phyloP scores from a whole-genome alignment of 2,797 vertebrate genomes.

The Nannoperca obscura region DNA sequence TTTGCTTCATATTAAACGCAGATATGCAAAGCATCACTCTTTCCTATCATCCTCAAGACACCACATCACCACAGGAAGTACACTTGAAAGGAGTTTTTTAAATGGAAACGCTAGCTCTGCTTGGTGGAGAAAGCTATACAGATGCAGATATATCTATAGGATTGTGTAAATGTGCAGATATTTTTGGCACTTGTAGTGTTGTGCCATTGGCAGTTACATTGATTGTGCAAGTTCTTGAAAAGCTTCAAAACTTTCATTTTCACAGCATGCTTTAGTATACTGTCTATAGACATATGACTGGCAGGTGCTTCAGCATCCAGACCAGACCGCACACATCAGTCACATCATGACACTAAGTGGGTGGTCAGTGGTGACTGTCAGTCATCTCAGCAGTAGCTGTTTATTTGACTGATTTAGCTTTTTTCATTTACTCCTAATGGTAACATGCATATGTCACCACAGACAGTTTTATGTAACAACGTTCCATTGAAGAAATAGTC shows the following conservation, averaged over 20 bases:
- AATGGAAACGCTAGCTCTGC: background rate
- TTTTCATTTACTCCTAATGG: no score
- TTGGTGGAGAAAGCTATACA: background rate
- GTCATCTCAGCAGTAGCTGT: background rate
- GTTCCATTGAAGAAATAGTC: background rate
- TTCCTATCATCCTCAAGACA: background rate
- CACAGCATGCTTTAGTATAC: background rate
- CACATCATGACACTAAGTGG: background rate
- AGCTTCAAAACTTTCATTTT: background rate
- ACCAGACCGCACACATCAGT: background rate
- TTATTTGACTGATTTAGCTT: no score
- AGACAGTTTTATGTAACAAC: background rate
- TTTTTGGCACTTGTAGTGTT: no score
- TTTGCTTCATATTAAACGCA: background rate
- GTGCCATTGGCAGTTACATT: no score
- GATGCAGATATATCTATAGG: no score
- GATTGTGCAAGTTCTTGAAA: no score
- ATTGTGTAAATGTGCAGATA: no score
- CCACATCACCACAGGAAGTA: constrained; percentile 12
- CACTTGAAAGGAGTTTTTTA: background rate
- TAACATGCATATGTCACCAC: background rate
- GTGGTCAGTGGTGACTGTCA: constrained; percentile 3
- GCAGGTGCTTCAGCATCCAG: background rate
- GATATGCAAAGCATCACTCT: background rate
- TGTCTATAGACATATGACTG: background rate